Evolutionary conservation across 2,888 invertebrate species (phyloP), one percentile per base, ranked within the genome.

Genomic region (Amphimallon solstitiale): DNA sequence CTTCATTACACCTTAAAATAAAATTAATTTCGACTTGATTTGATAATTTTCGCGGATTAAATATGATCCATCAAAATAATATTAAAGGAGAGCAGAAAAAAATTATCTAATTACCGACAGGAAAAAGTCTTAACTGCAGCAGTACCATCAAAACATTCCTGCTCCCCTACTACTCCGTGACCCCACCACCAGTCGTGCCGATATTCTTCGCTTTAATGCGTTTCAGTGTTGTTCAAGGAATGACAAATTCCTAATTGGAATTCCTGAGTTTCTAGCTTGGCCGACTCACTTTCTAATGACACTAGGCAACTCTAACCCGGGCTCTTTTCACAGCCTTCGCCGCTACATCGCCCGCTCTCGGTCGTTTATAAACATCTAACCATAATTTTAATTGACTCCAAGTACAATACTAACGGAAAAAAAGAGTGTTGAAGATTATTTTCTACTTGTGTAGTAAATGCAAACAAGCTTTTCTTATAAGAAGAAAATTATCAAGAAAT

Each of bases 201-300:
- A 68, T 70, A 67, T 45, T 63, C 40, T 73, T 75, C 73, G 74
- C 76, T 78, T 52, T 66, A 54, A 61, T 45, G 61, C 66, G 46
- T 52, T 54, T 78, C 76, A 76, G 76, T 77, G 77, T 74, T 75
- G 77, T 77, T 78, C 78, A 78, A 80, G 79, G 78, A 81, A 80
- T 81, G 81, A 81, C 80, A 80, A 81, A 81, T 81, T 78, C 79
- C 80, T 81, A 81, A 81, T 81, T 81, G 80, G 77, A 81, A 81
- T 82, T 81, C 81, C 80, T 78, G 76, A 79, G 78, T 77, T 76
- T 74, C 75, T 74, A 77, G 71, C 75, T 74, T 76, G 74, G 77
- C 76, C 77, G 74, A 78, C 77, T 77, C 76, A 76, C 76, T 76
- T 74, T 73, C 77, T 78, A 80, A 80, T 79, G 77, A 77, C 79